Percentiles rank a stretch among this genome's conserved stretches.
phyloP scores from a whole-genome alignment of 2,113 vertebrate genomes.

The Cephalopholis sonnerati region DNA sequence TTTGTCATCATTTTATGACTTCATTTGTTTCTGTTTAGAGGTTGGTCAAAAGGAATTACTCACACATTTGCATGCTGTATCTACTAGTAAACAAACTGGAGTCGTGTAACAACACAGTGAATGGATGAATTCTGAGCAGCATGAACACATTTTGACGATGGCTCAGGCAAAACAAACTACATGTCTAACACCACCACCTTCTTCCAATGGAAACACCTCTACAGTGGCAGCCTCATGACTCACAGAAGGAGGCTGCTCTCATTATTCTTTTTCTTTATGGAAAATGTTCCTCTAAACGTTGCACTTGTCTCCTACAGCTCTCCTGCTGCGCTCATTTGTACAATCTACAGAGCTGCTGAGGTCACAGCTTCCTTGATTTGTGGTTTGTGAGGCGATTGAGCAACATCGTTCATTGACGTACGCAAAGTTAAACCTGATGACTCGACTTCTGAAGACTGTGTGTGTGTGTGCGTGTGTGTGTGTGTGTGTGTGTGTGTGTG shows the following conservation, averaged over 20 bases:
- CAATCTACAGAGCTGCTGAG: constrained; percentile 45
- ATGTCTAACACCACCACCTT: neutral
- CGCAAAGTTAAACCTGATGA: constrained; percentile 67
- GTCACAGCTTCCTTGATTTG: constrained; percentile 73
- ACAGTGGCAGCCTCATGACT: constrained; percentile 55
- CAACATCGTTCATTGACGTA: constrained; percentile 81
- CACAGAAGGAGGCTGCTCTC: constrained; percentile 41
- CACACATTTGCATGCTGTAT: neutral
- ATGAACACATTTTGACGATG: neutral
- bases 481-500: neutral
- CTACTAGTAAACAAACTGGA: neutral
- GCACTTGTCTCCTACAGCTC: constrained; percentile 11
- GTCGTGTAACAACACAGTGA: neutral
- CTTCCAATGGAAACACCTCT: constrained; percentile 6
- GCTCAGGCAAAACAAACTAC: neutral
- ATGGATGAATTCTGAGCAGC: neutral
- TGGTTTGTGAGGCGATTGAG: constrained; percentile 78
- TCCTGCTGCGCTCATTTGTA: constrained; percentile 20
- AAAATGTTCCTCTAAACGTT: constrained; percentile 35
- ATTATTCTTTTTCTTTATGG: constrained; percentile 30
- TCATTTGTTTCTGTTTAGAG: neutral
- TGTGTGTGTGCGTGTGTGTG: no score
- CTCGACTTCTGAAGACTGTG: constrained; percentile 68
- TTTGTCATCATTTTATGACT: constrained; percentile 18
- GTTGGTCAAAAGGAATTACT: neutral